Evolutionary conservation across 1,140 invertebrate species (phyloP).

Genomic region (Trichoplusia ni): DNA sequence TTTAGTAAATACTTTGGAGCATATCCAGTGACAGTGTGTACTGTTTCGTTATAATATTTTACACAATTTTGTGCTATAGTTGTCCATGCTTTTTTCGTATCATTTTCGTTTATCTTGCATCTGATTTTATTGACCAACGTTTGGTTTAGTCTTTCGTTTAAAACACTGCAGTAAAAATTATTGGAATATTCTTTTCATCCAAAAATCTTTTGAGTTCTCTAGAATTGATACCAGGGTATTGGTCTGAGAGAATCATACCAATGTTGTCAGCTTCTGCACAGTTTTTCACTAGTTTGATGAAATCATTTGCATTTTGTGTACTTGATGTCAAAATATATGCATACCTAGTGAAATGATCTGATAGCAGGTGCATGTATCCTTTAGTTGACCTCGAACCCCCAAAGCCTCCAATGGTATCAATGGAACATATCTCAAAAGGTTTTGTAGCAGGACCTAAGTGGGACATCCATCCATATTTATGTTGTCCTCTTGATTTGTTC

Average conservation of each 20-base stretch:
- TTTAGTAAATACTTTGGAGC: conserved; percentile 57
- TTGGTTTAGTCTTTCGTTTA: conserved; percentile 56
- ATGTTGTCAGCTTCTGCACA: conserved; percentile 33
- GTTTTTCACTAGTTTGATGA: conserved; percentile 57
- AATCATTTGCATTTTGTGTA: conserved; percentile 55
- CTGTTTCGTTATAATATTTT: conserved; percentile 52
- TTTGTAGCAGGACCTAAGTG: conserved; percentile 43
- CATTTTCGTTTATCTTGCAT: conserved; percentile 33
- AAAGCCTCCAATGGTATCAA: conserved; percentile 26
- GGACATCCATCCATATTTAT: conserved; percentile 38
- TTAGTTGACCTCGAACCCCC: conserved; percentile 1
- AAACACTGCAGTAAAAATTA: conserved; percentile 44
- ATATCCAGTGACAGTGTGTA: conserved; percentile 52
- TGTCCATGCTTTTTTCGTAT: conserved; percentile 18
- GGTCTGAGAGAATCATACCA: conserved; percentile 31
- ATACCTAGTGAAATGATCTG: conserved; percentile 4
- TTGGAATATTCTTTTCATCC: conserved; percentile 29
- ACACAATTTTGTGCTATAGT: conserved; percentile 39
- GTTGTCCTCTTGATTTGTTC: conserved; percentile 9
- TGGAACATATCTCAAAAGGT: conserved; percentile 27
- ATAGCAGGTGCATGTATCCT: neutral
- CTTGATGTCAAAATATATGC: conserved; percentile 49
- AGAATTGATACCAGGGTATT: conserved; percentile 5
- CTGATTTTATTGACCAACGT: conserved; percentile 56
- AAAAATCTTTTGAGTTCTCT: neutral